A percentile compares a stretch with the other conserved stretches of the same genome.
These are phyloP conservation scores for Idaea biselata DNA, from an alignment of 2,888 invertebrate genomes.

Conservation along the genomic window DNA sequence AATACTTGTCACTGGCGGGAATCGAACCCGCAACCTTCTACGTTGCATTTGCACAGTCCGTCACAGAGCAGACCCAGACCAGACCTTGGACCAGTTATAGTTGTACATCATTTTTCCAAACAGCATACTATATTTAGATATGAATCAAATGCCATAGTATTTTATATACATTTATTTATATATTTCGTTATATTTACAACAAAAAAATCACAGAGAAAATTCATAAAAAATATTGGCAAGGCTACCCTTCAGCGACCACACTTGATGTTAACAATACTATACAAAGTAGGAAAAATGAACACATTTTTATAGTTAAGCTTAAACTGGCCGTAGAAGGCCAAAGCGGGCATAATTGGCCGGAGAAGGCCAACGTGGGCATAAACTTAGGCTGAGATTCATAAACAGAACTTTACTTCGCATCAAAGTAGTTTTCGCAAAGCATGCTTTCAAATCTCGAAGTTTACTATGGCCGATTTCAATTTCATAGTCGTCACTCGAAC, in stretches of 20 bases:
- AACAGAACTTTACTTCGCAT: too few relatives aligned
- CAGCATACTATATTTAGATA: too few relatives aligned
- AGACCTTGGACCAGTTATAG: too few relatives aligned
- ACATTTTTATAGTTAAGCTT: conserved; percentile 8
- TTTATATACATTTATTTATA: conserved; percentile 28
- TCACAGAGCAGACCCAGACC: too few relatives aligned
- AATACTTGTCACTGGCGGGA: neutral
- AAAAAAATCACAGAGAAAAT: conserved; percentile 21
- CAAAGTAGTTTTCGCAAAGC: too few relatives aligned
- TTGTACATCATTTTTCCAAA: too few relatives aligned
- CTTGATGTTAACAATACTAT: conserved; percentile 14
- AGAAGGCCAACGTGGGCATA: conserved; percentile 5
- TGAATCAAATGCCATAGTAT: neutral
- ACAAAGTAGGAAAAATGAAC: conserved; percentile 12
- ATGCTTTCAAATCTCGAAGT: too few relatives aligned
- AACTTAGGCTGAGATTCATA: too few relatives aligned
- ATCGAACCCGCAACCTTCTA: too few relatives aligned
- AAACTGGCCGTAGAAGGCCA: neutral
- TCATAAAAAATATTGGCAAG: conserved; percentile 17
- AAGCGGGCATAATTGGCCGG: neutral
- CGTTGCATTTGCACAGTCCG: too few relatives aligned
- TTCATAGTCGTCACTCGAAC: too few relatives aligned
- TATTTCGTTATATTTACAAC: conserved; percentile 27
- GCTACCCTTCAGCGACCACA: conserved; percentile 21
- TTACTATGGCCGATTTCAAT: too few relatives aligned